Evolutionary conservation across 2,888 invertebrate genomes (phyloP), one percentile per base, ranked within the genome.

Genomic region (Caenorhabditis panamensis): DNA sequence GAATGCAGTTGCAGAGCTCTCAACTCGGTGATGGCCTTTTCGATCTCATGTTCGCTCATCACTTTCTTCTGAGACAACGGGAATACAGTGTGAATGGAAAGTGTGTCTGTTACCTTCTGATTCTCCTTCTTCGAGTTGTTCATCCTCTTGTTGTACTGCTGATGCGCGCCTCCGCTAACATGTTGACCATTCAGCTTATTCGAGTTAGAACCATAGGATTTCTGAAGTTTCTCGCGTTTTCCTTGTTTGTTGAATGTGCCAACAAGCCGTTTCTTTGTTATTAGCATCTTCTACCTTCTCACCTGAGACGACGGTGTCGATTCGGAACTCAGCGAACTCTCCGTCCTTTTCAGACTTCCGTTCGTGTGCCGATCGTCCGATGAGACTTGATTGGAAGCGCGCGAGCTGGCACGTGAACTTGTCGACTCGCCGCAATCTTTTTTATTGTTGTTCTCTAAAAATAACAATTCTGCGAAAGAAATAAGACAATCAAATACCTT

Each of bases 371-470:
- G 61, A 64, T 79, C 69, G 11, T 75, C 67, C n/a, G 82, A 69
- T 26, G 80, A 75, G 28, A 73, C 56, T 24, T 75, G 59, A 28
- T 68, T 81, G 36, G 83, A 83, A 53, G 82, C 82, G 56, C 82
- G 82, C 44, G 84, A 84, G 56, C 82, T 82, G 53, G 84, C 67
- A 56, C 84, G 73, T 37, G 84, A 84, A 54, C 80, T 82, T 49
- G 73, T 67, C 67, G 82, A 84, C 61, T 84, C 84, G 41, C 71
- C 75, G 71, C 78, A 66, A 49, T 66, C 66, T 67, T 79, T 77
- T 67, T 84, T 84, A 61, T 84, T 84, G 47, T 84, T 84, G 54
- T 82, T 82, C 67, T 82, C 82, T 78, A 73, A n/a, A 77, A 72
- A 53, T 6, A 8, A 22, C 11, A 58, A 44, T 37, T 31, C 31